These are phyloP conservation scores for Tiphia femorata DNA, from an alignment of 2,888 invertebrate genomes.

Conservation along the genomic window DNA sequence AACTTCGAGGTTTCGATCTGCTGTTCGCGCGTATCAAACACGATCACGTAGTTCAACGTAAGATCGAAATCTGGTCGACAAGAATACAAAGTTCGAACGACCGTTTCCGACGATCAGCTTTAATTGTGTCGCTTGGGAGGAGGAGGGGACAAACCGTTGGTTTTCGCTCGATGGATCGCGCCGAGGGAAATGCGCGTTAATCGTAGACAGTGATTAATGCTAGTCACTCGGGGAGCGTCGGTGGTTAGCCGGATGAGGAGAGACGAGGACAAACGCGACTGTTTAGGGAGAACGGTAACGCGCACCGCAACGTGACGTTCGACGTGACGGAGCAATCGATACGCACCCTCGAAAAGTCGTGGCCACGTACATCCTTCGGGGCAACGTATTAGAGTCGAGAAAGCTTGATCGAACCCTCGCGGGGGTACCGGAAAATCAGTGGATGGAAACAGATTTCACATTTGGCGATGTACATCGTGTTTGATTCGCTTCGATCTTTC, in stretches of 20 bases:
- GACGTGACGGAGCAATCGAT: slow-evolving; percentile 33
- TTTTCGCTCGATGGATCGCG: slow-evolving; percentile 16
- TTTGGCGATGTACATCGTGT: too few relatives aligned
- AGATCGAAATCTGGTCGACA: not conserved
- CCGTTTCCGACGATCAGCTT: slow-evolving; percentile 41
- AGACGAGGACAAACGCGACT: slow-evolving; percentile 32
- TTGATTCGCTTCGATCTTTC: too few relatives aligned
- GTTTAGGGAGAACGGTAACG: slow-evolving; percentile 38
- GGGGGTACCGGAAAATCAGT: too few relatives aligned
- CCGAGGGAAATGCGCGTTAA: slow-evolving; percentile 48
- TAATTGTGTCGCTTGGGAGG: slow-evolving; percentile 16
- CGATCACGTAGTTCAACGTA: too few relatives aligned
- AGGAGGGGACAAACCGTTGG: slow-evolving; percentile 15
- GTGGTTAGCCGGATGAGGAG: slow-evolving; percentile 32
- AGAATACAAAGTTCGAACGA: not conserved
- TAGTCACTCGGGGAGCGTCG: slow-evolving; percentile 27
- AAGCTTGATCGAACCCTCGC: too few relatives aligned
- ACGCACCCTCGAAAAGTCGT: too few relatives aligned
- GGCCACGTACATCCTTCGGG: too few relatives aligned
- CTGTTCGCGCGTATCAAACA: too few relatives aligned
- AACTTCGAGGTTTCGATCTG: too few relatives aligned
- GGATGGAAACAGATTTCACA: too few relatives aligned
- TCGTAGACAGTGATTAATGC: slow-evolving; percentile 49
- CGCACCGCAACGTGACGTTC: slow-evolving; percentile 27
- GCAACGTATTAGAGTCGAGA: too few relatives aligned